phyloP scores from a whole-genome alignment of 1,140 invertebrate genomes.

The Drosophila biarmipes region DNA sequence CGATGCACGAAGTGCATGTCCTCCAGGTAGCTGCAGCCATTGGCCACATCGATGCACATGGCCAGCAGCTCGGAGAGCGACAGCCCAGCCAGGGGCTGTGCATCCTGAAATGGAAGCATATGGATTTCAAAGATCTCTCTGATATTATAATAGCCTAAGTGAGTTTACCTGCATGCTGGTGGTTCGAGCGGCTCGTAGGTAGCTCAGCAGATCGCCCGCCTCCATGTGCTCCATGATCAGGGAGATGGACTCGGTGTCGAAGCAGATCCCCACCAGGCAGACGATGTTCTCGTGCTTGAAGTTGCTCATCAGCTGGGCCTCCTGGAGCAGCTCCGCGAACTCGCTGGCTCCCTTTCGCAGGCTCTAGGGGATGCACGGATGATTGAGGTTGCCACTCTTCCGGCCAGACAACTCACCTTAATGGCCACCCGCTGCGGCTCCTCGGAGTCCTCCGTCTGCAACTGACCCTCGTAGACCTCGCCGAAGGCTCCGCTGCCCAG shows the following conservation, averaged over 20 bases:
- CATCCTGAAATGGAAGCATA: background rate
- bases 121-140: too few relatives aligned
- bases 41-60: conserved; percentile 97
- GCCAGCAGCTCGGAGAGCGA: conserved; percentile 92
- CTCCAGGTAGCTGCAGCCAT: conserved; percentile 96
- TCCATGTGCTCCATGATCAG: conserved; percentile 99
- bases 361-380: conserved; percentile 86
- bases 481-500: conserved; percentile 98
- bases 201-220: conserved; percentile 96
- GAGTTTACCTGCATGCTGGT: conserved; percentile 12
- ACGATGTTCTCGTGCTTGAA: conserved; percentile 98
- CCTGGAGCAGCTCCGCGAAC: conserved; percentile 97
- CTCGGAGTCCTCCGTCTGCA: conserved; percentile 88
- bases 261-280: conserved; percentile 95
- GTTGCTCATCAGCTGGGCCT: conserved; percentile 98
- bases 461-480: conserved; percentile 96
- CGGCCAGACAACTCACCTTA: conserved; percentile 87
- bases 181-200: conserved; percentile 90
- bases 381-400: background rate
- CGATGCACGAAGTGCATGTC: conserved; percentile 98
- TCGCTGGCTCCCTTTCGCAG: conserved; percentile 97
- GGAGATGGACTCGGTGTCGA: conserved; percentile 96
- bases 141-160: too few relatives aligned
- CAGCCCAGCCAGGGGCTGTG: conserved; percentile 86
- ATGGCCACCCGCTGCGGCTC: conserved; percentile 91